phyloP scores from a whole-genome alignment of 2,797 vertebrate species.

The Tauraco hartlaubi region DNA sequence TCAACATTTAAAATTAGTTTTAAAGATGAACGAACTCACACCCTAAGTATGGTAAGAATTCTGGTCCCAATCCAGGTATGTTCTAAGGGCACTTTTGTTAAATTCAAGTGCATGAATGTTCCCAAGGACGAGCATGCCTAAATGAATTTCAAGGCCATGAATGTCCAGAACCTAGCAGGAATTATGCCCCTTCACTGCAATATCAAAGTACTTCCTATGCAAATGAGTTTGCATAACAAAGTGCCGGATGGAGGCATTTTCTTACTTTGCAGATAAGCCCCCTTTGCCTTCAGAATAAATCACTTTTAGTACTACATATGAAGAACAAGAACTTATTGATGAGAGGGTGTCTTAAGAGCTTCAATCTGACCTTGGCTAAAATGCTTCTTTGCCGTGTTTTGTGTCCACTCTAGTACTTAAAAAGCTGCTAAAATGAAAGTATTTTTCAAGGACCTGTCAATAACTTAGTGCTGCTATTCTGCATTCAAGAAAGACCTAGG shows the following conservation, averaged over 20 bases:
- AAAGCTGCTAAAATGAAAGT: neutral
- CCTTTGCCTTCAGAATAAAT: neutral
- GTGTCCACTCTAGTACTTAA: neutral
- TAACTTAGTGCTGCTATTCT: neutral
- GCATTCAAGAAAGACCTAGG: neutral
- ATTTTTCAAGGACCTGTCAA: neutral
- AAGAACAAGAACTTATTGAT: neutral
- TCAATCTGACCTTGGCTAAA: neutral
- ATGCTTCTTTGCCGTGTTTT: neutral
- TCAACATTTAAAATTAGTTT: constrained; percentile 18
- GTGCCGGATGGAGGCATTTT: neutral
- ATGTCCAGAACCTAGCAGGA: neutral
- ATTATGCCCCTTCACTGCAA: neutral
- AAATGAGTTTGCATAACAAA: neutral
- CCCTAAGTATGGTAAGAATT: neutral
- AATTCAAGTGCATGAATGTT: neutral
- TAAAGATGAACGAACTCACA: neutral
- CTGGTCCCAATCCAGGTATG: neutral
- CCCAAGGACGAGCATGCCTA: neutral
- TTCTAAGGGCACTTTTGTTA: neutral
- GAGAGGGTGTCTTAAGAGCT: neutral
- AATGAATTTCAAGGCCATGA: neutral
- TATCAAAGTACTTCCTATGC: neutral
- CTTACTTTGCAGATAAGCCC: neutral
- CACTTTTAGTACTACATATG: neutral